These are phyloP conservation scores for Aphelenchoides besseyi DNA, from an alignment of 1,140 invertebrate species.

Conservation along the genomic window DNA sequence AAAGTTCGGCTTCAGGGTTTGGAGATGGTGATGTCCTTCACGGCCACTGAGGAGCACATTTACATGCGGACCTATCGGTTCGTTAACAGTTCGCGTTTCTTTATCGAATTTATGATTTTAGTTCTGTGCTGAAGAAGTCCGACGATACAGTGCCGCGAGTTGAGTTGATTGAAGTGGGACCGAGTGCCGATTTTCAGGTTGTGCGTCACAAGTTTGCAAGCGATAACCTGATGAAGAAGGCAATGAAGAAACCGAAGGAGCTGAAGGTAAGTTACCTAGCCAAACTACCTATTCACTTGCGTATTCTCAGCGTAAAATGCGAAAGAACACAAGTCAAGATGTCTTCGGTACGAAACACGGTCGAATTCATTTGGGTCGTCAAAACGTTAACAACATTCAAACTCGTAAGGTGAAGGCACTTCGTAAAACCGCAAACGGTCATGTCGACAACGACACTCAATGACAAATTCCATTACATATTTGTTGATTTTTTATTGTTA, in stretches of 20 bases:
- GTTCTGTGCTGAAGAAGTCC: conserved; percentile 83
- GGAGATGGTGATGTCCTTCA: conserved; percentile 86
- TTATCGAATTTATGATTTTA: conserved; percentile 61
- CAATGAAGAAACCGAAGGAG: conserved; percentile 79
- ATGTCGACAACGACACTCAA: conserved; percentile 27
- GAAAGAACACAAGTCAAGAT: conserved; percentile 85
- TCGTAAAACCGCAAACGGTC: conserved; percentile 48
- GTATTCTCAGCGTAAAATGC: conserved; percentile 71
- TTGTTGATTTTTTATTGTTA: conserved; percentile 21
- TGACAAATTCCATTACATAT: not conserved
- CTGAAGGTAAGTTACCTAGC: conserved; percentile 68
- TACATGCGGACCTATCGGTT: conserved; percentile 80
- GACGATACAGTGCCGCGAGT: conserved; percentile 77
- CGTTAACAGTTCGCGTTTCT: conserved; percentile 12
- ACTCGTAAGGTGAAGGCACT: conserved; percentile 90
- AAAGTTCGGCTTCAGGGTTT: conserved; percentile 81
- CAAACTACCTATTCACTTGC: conserved; percentile 12
- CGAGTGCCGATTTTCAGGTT: conserved; percentile 80
- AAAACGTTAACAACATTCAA: conserved; percentile 80
- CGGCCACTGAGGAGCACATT: conserved; percentile 75
- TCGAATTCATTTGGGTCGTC: conserved; percentile 84
- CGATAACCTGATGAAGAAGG: conserved; percentile 81
- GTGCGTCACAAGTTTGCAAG: conserved; percentile 82
- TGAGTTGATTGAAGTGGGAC: conserved; percentile 89
- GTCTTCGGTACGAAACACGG: conserved; percentile 82